Evolutionary conservation across 1,140 invertebrate species (phyloP).

Genomic region (Zaprionus gabonicus): DNA sequence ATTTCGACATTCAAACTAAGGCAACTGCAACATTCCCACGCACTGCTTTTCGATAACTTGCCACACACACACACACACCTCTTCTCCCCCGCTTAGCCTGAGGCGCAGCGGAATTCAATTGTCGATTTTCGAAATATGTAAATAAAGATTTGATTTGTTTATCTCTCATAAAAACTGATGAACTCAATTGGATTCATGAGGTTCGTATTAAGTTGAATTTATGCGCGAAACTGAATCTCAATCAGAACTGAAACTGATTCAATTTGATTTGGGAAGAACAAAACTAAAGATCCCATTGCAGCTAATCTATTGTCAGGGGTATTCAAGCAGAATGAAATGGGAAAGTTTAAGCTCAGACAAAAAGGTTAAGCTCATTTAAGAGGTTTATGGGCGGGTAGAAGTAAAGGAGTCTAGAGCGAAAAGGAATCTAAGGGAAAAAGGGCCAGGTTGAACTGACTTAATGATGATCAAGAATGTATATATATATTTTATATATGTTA

Average conservation of each 20-base stretch:
- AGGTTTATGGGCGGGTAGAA: too few species aligned
- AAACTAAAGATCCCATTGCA: neutral
- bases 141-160: constrained; percentile 9
- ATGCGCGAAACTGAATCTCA: neutral
- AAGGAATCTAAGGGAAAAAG: too few species aligned
- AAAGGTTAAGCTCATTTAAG: too few species aligned
- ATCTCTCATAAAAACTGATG: constrained; percentile 3
- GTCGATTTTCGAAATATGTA: constrained; percentile 4
- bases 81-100: neutral
- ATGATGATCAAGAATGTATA: too few species aligned
- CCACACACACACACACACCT: neutral
- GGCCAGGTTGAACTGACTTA: too few species aligned
- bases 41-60: neutral
- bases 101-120: constrained; percentile 5
- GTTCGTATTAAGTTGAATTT: neutral
- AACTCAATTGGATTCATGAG: constrained; percentile 1
- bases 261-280: neutral
- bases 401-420: too few species aligned
- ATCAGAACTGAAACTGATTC: neutral
- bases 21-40: constrained; percentile 2
- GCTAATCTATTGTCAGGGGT: too few species aligned
- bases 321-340: too few species aligned
- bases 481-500: too few species aligned
- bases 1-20: neutral
- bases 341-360: too few species aligned